A percentile compares a stretch with the other conserved stretches of the same genome.
Conservation (phyloP, 2,797 vertebrate genomes). For the Chelon auratus region DNA sequence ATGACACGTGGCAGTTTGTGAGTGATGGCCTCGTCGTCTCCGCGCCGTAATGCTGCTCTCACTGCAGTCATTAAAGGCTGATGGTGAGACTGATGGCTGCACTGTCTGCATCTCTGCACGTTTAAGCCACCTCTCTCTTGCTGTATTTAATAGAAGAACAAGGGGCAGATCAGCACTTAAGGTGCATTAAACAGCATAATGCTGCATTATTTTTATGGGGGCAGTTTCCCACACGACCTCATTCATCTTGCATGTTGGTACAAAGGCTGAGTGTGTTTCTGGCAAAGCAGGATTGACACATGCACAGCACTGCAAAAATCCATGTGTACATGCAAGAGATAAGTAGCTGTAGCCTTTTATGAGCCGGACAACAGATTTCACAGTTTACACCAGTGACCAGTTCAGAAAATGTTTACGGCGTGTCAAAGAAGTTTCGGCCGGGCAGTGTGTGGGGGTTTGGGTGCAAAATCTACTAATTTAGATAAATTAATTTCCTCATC, state of each 20-base stretch:
- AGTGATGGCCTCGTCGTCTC: constrained; percentile 35
- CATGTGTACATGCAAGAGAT: neutral
- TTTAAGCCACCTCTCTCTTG: constrained; percentile 47
- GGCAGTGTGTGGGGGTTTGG: too few species aligned
- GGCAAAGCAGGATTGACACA: neutral
- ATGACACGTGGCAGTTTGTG: constrained; percentile 19
- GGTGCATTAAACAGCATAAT: constrained; percentile 66
- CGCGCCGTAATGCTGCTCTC: constrained; percentile 62
- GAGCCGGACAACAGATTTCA: neutral
- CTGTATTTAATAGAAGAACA: constrained; percentile 69
- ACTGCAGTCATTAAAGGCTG: constrained; percentile 59
- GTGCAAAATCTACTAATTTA: too few species aligned
- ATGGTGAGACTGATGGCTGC: constrained; percentile 47
- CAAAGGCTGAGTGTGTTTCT: constrained; percentile 32
- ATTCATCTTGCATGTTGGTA: constrained; percentile 58
- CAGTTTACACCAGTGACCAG: neutral
- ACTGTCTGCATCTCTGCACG: constrained; percentile 44
- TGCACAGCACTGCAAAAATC: neutral
- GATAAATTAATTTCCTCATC: too few species aligned
- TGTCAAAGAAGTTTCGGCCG: too few species aligned
- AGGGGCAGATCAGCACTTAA: constrained; percentile 69
- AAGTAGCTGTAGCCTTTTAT: constrained; percentile 1
- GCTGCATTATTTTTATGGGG: constrained; percentile 58
- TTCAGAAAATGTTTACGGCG: too few species aligned
- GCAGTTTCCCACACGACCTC: constrained; percentile 37